Conservation (phyloP, 2,888 invertebrate genomes). For the Acrobeloides nanus region DNA sequence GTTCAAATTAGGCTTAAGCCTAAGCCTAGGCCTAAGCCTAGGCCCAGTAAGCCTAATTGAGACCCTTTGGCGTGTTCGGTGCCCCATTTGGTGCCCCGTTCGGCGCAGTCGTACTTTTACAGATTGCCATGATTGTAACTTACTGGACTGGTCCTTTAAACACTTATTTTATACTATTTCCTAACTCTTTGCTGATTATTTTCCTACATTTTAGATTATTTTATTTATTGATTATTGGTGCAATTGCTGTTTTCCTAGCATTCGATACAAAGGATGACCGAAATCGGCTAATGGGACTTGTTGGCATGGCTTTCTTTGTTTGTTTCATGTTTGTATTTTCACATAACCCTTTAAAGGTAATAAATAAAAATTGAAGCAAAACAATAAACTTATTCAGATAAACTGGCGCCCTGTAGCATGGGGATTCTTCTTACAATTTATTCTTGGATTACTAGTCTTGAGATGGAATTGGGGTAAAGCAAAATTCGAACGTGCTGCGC, state of each 20-base stretch:
- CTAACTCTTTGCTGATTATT: background rate
- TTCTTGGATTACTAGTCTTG: slow-evolving; percentile 75
- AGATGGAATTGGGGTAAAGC: slow-evolving; percentile 64
- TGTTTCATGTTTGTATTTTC: slow-evolving; percentile 40
- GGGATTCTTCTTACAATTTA: slow-evolving; percentile 75
- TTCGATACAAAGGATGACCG: slow-evolving; percentile 33
- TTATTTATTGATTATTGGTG: slow-evolving; percentile 18
- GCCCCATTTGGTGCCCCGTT: no score
- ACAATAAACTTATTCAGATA: slow-evolving; percentile 46
- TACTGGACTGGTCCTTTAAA: no score
- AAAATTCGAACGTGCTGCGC: slow-evolving; percentile 3
- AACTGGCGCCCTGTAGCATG: slow-evolving; percentile 70
- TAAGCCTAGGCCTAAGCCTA: no score
- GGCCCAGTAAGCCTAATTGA: no score
- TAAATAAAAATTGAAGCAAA: background rate
- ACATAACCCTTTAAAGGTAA: slow-evolving; percentile 31
- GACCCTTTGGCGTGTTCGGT: no score
- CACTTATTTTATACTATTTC: no score
- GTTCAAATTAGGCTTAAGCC: no score
- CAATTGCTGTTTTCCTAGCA: slow-evolving; percentile 20
- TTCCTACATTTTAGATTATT: slow-evolving; percentile 13
- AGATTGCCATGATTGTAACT: no score
- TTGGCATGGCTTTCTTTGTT: slow-evolving; percentile 42
- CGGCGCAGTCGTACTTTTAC: no score
- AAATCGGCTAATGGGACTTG: slow-evolving; percentile 36